Base-by-base conservation (phyloP, 64 coral and sea anemone genomes). In the Montipora capricornis region DNA sequence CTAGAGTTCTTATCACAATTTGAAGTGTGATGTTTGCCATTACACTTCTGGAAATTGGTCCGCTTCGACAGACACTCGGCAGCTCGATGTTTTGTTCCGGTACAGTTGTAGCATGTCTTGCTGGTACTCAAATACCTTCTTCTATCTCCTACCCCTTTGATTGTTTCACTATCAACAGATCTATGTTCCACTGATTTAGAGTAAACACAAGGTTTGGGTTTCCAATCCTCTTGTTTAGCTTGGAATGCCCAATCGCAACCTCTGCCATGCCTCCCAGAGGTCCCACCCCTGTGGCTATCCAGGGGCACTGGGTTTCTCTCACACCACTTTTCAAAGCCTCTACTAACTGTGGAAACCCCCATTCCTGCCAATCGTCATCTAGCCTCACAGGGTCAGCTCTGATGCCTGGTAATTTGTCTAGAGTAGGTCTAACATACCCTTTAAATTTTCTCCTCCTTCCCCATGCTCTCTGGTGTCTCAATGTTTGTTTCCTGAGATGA, bases 301-400 rank as follows among this genome's bases (percentile, higher is more conserved):
- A 16, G 46, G 84, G 44, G 58, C 24, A 93, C 20, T 20, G 89
- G 88, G 67, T 95, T 95, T 46, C 82, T 78, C 20, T 95, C 89
- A 81, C 89, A 88, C 94, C 89, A 91, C 51, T 94, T 11, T 71
- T 76, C 6, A 94, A 53, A 50, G 87, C 79, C 70, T 95, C 89
- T 74, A 88, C 61, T n/a, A 91, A 51, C 6, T 91, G 80, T 5
- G 75, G 84, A 47, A 95, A 91, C 22, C 67, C 82, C 93, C 80
- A 95, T 22, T 95, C 93, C 15, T 95, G 93, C 87, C 74, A 90
- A 44, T 79, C 17, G 11, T 95, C 71, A 75, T 95, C 87, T 73
- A 95, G 26, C 22, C 87, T 60, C 7, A 95, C 71, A 0, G 90
- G 59, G 44, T 90, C 93, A 19, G 93, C 87, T 52, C 93, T 95